phyloP scores from a whole-genome alignment of 1,140 invertebrate species.

The Ceratosolen fusciceps region DNA sequence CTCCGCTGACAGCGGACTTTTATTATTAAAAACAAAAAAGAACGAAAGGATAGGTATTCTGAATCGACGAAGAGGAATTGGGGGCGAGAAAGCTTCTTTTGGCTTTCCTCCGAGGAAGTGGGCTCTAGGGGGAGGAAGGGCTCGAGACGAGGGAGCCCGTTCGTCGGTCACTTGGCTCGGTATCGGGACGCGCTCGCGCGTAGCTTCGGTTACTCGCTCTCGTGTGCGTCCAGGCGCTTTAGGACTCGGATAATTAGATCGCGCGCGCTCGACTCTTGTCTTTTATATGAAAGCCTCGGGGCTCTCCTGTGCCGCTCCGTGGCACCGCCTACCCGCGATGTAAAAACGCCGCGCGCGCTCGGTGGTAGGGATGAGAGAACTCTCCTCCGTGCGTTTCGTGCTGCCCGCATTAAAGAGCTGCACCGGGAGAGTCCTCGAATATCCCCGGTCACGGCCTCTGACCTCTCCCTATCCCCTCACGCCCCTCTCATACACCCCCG shows the following conservation, averaged over 20 bases:
- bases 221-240: not conserved
- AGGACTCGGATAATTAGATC: conserved; percentile 31
- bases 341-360: conserved; percentile 13
- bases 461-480: too few species aligned
- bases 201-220: not conserved
- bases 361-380: conserved; percentile 33
- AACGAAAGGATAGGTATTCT: too few species aligned
- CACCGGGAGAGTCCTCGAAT: not conserved
- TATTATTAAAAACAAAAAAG: too few species aligned
- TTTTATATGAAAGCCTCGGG: conserved; percentile 33
- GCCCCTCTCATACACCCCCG: too few species aligned
- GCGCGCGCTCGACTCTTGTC: conserved; percentile 41
- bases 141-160: too few species aligned
- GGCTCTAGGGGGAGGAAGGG: not conserved
- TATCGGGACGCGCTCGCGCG: not conserved
- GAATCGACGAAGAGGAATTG: too few species aligned
- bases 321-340: conserved; percentile 32
- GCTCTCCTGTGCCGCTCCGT: not conserved
- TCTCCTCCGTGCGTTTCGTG: not conserved
- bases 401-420: not conserved
- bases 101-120: too few species aligned
- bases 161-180: too few species aligned
- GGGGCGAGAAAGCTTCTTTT: too few species aligned
- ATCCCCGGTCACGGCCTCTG: not conserved
- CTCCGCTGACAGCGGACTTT: too few species aligned